phyloP scores from a whole-genome alignment of 2,888 invertebrate species.

The Cosmia trapezina region DNA sequence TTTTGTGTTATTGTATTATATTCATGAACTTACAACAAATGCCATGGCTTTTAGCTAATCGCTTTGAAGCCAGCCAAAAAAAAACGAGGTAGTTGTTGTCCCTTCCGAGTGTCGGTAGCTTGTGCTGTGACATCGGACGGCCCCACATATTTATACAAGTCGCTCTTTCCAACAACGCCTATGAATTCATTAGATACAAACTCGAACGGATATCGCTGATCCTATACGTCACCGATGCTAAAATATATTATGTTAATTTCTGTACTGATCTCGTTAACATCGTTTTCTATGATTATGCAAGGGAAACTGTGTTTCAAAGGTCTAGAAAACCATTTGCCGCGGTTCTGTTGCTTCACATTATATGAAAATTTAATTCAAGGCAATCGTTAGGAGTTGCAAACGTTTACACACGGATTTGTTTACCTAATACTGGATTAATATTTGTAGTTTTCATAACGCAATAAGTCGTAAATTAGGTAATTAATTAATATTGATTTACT shows the following conservation, averaged over 20 bases:
- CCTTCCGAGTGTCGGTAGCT: constrained; percentile 82
- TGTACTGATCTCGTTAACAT: constrained; percentile 61
- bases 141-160: constrained; percentile 87
- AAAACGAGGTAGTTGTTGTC: constrained; percentile 80
- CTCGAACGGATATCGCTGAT: constrained; percentile 72
- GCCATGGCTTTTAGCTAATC: constrained; percentile 90
- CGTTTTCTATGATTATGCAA: constrained; percentile 70
- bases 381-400: constrained; percentile 6
- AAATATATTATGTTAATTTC: constrained; percentile 71
- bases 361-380: constrained; percentile 55
- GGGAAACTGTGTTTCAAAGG: constrained; percentile 50
- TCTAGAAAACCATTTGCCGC: constrained; percentile 41
- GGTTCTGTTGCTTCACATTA: constrained; percentile 51
- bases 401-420: constrained; percentile 18
- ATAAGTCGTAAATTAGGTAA: background rate
- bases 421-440: constrained; percentile 12
- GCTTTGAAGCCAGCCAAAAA: constrained; percentile 84
- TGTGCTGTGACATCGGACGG: constrained; percentile 81
- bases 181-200: constrained; percentile 81
- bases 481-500: constrained; percentile 1
- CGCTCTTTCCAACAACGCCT: constrained; percentile 78
- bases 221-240: constrained; percentile 71
- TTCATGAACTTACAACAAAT: constrained; percentile 85
- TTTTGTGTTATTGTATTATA: constrained; percentile 25
- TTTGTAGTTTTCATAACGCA: constrained; percentile 6